Evolutionary conservation across 2,797 vertebrate species (phyloP), one percentile per base, ranked within the genome.

Genomic region (Bucorvus abyssinicus): DNA sequence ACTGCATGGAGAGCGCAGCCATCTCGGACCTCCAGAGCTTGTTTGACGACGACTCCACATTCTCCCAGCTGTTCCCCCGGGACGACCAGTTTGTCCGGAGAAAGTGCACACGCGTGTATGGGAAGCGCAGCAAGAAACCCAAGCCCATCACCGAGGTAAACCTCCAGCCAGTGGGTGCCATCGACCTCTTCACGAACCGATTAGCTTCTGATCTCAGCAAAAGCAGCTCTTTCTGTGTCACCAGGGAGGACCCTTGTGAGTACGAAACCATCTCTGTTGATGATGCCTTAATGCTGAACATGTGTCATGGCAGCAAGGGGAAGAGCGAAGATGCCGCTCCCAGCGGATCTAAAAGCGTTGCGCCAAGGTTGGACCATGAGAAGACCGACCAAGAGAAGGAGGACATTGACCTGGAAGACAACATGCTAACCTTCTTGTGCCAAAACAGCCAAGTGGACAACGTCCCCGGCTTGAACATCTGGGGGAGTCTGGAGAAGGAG

Each of bases 51-150:
- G 99, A 99, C 49, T 97, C 97, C 77, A 98, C 98, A 0, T 99
- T 99, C 94, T 99, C 99, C 22, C 98, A 98, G 94, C 98, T 99
- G 57, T 99, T 99, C 91, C 99, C 99, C 50, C 94, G 98, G 93
- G 98, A 98, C 1, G 98, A 98, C 49, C 98, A 98, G 88, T 95
- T 98, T 49, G 98, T 98, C 84, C 98, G 98, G 65, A 98, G 98
- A 93, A 99, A 99, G 96, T 99, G 98, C 95, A 98, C 98, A 0
- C 98, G 98, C 23, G 99, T 99, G 55, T 99, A 99, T 3, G 98
- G 99, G 92, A 99, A 99, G 95, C 98, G 98, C 91, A 98, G 97
- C 95, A 98, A 98, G 97, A 98, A 98, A 93, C 83, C 95, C 95
- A 98, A 93, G 98, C 94, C 97, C 0, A 23, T 84, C 1, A 20